Evolutionary conservation across 2,797 vertebrate genomes (phyloP).

Genomic region (Arctocebus calabarensis): DNA sequence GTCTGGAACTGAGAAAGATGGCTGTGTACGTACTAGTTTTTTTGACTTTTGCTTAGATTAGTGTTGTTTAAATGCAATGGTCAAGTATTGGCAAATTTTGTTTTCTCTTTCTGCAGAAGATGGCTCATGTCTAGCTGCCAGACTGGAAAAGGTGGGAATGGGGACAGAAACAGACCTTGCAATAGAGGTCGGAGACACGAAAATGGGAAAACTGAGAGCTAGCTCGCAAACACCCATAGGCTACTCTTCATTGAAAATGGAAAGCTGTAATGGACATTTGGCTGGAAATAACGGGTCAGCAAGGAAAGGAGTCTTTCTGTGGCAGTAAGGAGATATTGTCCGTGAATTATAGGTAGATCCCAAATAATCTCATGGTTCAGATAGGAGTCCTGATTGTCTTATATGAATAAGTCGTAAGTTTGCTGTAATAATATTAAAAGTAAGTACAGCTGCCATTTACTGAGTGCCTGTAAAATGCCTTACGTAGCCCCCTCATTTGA

Average conservation of each 20-base stretch:
- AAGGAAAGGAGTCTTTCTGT: neutral
- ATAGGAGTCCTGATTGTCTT: neutral
- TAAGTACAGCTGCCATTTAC: neutral
- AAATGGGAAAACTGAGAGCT: neutral
- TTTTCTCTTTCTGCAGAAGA: neutral
- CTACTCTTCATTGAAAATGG: neutral
- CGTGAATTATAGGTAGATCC: neutral
- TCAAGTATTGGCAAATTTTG: neutral
- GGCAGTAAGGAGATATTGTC: neutral
- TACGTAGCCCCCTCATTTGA: neutral
- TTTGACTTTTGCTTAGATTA: neutral
- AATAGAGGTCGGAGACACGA: neutral
- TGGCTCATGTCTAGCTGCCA: neutral
- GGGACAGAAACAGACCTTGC: neutral
- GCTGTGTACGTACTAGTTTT: neutral
- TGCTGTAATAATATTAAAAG: neutral
- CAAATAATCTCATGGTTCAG: neutral
- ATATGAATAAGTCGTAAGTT: neutral
- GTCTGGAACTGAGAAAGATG: neutral
- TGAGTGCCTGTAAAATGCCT: conserved; percentile 1
- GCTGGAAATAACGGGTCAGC: neutral
- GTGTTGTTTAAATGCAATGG: neutral
- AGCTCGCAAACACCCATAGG: neutral
- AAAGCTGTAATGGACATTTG: neutral
- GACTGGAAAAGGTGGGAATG: neutral